phyloP scores from a whole-genome alignment of 2,797 vertebrate species.

The Monodelphis domestica region DNA sequence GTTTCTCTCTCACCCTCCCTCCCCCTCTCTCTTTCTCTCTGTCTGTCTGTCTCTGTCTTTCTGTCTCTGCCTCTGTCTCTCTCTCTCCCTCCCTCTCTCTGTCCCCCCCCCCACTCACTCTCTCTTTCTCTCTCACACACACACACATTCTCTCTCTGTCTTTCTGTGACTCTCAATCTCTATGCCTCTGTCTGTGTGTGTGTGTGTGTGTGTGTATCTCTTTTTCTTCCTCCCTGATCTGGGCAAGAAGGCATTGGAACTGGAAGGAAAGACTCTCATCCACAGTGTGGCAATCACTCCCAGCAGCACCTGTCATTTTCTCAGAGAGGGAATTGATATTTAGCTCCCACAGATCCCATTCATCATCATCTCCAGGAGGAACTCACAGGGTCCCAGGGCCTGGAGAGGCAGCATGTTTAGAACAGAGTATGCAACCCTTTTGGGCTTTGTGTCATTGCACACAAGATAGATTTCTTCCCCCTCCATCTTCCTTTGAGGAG shows the following conservation, averaged over 20 bases:
- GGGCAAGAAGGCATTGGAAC: background rate
- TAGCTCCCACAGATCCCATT: background rate
- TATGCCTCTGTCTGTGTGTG: no score
- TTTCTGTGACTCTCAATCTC: no score
- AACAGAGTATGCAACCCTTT: background rate
- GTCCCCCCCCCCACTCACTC: background rate
- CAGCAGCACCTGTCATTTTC: background rate
- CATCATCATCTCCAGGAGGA: background rate
- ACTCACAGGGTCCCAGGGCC: background rate
- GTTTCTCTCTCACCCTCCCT: no score
- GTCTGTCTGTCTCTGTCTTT: rapidly evolving
- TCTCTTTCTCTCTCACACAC: no score
- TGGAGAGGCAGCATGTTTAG: background rate
- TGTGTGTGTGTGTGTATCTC: no score
- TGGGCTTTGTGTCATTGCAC: no score
- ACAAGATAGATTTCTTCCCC: background rate
- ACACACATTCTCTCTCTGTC: no score
- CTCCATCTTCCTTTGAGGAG: background rate
- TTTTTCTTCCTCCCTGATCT: background rate
- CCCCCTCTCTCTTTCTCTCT: no score
- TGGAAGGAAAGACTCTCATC: background rate
- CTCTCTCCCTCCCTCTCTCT: no score
- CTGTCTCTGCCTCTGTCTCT: no score
- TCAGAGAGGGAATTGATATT: background rate
- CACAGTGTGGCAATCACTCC: background rate